These are phyloP conservation scores for Phataginus tetradactyla DNA, from an alignment of 2,797 vertebrate species.

Conservation along the genomic window DNA sequence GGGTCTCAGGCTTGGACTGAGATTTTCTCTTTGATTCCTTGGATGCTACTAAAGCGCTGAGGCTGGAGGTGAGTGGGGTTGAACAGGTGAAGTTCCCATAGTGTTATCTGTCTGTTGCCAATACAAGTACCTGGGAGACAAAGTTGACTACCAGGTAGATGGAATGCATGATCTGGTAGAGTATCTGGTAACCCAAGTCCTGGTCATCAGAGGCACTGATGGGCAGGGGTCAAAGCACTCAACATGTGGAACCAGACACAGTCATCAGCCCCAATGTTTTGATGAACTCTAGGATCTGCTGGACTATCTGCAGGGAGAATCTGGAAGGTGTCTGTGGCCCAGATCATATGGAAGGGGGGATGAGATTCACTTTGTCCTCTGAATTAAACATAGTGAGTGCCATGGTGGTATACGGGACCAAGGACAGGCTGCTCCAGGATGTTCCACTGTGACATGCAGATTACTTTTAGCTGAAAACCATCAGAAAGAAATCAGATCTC, in stretches of 20 bases:
- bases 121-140: constrained; percentile 88
- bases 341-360: constrained; percentile 87
- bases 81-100: constrained; percentile 91
- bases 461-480: no score
- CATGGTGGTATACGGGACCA: constrained; percentile 87
- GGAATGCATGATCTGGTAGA: background rate
- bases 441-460: no score
- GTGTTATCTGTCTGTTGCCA: constrained; percentile 92
- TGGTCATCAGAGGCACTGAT: background rate
- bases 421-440: no score
- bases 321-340: constrained; percentile 91
- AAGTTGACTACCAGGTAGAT: background rate
- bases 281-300: constrained; percentile 82
- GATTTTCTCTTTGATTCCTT: constrained; percentile 95
- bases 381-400: constrained; percentile 93
- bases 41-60: constrained; percentile 89
- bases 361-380: constrained; percentile 92
- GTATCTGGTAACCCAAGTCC: background rate
- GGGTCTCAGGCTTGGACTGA: constrained; percentile 89
- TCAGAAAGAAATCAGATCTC: no score
- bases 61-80: constrained; percentile 87
- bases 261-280: background rate
- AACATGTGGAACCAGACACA: background rate
- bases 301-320: constrained; percentile 91
- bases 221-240: background rate